Base-by-base conservation (phyloP, 2,113 vertebrate species). In the Chauna torquata region DNA sequence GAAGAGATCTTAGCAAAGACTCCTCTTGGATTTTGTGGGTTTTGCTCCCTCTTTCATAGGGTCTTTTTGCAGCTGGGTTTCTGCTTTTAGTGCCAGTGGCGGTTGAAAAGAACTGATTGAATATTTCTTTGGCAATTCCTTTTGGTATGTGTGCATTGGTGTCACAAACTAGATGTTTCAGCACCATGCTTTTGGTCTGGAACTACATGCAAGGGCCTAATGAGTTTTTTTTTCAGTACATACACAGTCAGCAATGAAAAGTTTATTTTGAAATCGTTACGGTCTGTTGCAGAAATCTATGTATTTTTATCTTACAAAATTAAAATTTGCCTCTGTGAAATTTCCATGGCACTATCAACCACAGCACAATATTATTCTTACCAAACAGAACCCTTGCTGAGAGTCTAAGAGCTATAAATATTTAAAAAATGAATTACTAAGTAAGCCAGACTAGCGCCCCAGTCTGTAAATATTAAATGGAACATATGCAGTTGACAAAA, bases 321-420 rank as follows among this genome's bases (percentile, higher is more conserved):
- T 89, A 81, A 92, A 97, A 88, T 91, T 92, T 94, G 87, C 87
- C 82, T 93, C 82, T 72, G 27, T 85, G 70, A 97, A 95, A 52
- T 96, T 97, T 97, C 95, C 89, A 66, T 96, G 81, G 79, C 91
- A 59, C 66, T 75, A 88, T 94, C 70, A 86, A 74, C 55, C 82
- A 72, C 16, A 76, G 74, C 88, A 83, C 32, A 82, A 47, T 86
- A 87, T 92, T 91, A 80, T 96, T 96, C 96, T 88, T 94, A 78
- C 96, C 82, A 58, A 91, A 71, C 50, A 89, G 81, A 92, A 45
- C 47, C 71, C 58, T 95, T 93, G 76, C 91, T 94, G 76, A 92
- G 82, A 93, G 81, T 85, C 59, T 24, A 79, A 95, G 64, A 42
- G 44, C 90, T 96, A 97, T 97, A 95, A 98, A 98, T 98, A 97